Conservation (phyloP, 2,888 invertebrate genomes). For the Chaetogeoica ovagalla region DNA sequence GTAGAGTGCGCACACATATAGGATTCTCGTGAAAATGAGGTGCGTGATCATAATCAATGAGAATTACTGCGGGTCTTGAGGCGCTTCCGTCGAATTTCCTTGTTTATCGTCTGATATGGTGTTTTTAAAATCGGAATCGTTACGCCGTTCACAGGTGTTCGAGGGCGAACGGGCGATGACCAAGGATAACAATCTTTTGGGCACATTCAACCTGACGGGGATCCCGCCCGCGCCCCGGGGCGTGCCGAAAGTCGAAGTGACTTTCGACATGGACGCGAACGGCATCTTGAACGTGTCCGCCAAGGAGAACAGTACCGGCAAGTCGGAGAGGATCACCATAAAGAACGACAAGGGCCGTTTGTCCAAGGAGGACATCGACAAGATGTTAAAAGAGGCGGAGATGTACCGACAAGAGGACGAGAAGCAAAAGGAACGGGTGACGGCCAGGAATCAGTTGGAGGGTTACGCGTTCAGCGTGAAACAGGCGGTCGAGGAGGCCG, state of each 20-base stretch:
- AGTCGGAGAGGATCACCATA: constrained; percentile 76
- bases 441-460: constrained; percentile 73
- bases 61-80: too few relatives aligned
- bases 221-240: constrained; percentile 85
- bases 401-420: constrained; percentile 74
- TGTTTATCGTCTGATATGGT: not conserved
- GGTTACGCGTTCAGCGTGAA: constrained; percentile 72
- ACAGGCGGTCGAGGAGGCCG: constrained; percentile 64
- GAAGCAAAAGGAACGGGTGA: constrained; percentile 70
- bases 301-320: constrained; percentile 69
- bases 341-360: constrained; percentile 81
- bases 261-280: constrained; percentile 87
- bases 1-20: constrained; percentile 49
- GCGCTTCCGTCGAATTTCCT: too few relatives aligned
- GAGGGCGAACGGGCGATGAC: constrained; percentile 87
- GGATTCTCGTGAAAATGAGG: too few relatives aligned
- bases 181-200: constrained; percentile 83
- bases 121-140: not conserved
- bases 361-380: constrained; percentile 79
- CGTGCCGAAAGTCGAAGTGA: constrained; percentile 75
- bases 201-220: constrained; percentile 78
- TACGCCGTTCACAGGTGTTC: constrained; percentile 63
- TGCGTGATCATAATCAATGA: too few relatives aligned
- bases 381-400: constrained; percentile 77
- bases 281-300: constrained; percentile 75